A percentile compares a stretch with the other conserved stretches of the same genome.
phyloP scores from a whole-genome alignment of 2,113 vertebrate species.

The Amphiprion ocellaris region DNA sequence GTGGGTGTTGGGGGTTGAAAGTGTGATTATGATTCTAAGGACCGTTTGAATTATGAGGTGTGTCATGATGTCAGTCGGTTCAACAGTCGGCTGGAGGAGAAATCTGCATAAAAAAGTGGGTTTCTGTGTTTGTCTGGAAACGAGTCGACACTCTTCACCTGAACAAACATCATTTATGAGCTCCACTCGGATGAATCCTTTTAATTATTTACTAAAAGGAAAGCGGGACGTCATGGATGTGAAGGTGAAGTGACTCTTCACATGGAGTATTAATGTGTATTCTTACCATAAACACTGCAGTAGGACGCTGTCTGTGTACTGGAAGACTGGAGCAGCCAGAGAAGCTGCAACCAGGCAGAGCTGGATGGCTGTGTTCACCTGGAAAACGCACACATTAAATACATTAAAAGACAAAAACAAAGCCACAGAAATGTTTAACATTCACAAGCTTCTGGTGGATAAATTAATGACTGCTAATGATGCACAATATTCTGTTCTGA shows the following conservation, averaged over 20 bases:
- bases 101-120: constrained; percentile 23
- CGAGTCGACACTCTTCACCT: constrained; percentile 53
- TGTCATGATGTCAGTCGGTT: neutral
- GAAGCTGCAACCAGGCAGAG: constrained; percentile 94
- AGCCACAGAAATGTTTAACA: too few relatives aligned
- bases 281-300: constrained; percentile 94
- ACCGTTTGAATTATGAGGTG: neutral
- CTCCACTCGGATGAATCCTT: constrained; percentile 35
- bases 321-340: constrained; percentile 95
- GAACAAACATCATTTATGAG: constrained; percentile 33
- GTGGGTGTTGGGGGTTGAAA: too few relatives aligned
- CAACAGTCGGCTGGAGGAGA: constrained; percentile 14
- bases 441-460: neutral
- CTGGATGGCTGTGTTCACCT: constrained; percentile 97
- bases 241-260: neutral
- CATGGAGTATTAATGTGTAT: neutral
- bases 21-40: neutral
- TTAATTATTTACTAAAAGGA: neutral
- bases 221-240: neutral
- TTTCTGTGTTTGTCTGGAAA: constrained; percentile 37
- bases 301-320: constrained; percentile 92
- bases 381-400: neutral
- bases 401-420: neutral
- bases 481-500: too few relatives aligned
- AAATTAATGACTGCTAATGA: neutral